These are phyloP conservation scores for Oscarella lobularis DNA, from an alignment of 37 sponge, comb jelly and placozoan species.

Conservation along the genomic window DNA sequence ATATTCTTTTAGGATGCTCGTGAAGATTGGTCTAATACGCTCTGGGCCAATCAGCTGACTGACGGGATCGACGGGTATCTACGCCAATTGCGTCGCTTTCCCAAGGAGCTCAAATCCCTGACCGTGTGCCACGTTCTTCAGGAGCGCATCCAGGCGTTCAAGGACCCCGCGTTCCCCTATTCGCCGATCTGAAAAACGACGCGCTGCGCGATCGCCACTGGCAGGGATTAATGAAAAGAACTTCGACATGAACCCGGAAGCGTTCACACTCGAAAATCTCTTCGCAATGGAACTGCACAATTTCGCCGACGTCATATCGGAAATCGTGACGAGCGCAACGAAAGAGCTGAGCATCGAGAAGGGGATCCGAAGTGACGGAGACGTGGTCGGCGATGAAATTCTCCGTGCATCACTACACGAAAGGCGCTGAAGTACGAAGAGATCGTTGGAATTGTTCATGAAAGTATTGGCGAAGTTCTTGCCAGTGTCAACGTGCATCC, in stretches of 20 bases:
- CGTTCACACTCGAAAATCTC: constrained; percentile 92
- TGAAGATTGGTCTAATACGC: constrained; percentile 93
- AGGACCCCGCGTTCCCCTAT: constrained; percentile 95
- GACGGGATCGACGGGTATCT: constrained; percentile 93
- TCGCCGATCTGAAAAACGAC: constrained; percentile 95
- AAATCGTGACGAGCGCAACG: constrained; percentile 91
- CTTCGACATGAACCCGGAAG: constrained; percentile 99
- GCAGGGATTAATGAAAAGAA: constrained; percentile 96
- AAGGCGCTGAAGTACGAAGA: constrained; percentile 87
- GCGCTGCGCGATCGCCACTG: constrained; percentile 95
- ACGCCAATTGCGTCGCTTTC: constrained; percentile 60
- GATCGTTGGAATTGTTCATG: too few relatives aligned
- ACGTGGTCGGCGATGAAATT: constrained; percentile 81
- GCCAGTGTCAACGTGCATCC: too few relatives aligned
- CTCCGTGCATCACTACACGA: constrained; percentile 58
- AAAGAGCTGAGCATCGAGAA: constrained; percentile 99
- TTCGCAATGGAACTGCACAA: constrained; percentile 99
- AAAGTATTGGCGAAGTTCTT: too few relatives aligned
- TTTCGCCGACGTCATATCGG: constrained; percentile 88
- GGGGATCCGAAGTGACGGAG: constrained; percentile 84
- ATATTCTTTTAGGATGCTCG: constrained; percentile 75
- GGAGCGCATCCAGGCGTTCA: constrained; percentile 91
- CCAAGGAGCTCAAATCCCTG: constrained; percentile 86
- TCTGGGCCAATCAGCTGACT: constrained; percentile 90
- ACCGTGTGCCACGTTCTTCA: constrained; percentile 82